Base-by-base conservation (phyloP, 2,113 vertebrate species). In the Thomomys bottae region DNA sequence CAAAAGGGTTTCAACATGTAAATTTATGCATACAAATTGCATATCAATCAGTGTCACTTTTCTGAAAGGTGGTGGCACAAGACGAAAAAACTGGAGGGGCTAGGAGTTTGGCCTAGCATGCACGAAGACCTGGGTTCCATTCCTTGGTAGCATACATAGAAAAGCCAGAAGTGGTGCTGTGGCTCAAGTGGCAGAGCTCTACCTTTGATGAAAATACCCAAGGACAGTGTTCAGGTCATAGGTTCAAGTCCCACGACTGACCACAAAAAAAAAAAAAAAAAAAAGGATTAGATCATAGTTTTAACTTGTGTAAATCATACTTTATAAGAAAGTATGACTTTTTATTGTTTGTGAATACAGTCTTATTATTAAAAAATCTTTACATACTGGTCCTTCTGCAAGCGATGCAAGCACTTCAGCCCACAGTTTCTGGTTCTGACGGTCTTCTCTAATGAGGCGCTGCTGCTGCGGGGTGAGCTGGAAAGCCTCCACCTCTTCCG, bases 391-490 rank as follows among this genome's bases (percentile, higher is more conserved):
- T 96, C 99, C 99, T 97, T 99, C 99, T 95, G 98, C 98, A 63
- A 99, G 98, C 93, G 98, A 98, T 87, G 97, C 98, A 96, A 99
- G 98, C 91, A 99, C 99, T 98, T 99, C 99, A 96, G 99, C 99
- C 99, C 99, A 99, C 34, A 99, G 96, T 95, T 99, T 99, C 98
- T 98, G 99, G 97, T 99, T 99, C 96, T 98, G 98, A n/a, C 96
- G 97, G 89, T 99, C 99, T 97, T 99, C 98, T 94, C 95, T 98
- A 93, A 99, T 99, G 42, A 99, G 95, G 96, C 97, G 98, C 4
- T 98, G 97, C 96, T 99, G 99, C 81, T 99, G 98, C 76, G 99
- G 98, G 0, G 99, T 99, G 92, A 99, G 97, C 36, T 99, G 98
- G 97, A 99, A 99, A 45, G 98, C 97, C 92, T 99, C 99, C 4